Conservation (phyloP, 2,113 vertebrate species). For the Rafetus swinhoei region DNA sequence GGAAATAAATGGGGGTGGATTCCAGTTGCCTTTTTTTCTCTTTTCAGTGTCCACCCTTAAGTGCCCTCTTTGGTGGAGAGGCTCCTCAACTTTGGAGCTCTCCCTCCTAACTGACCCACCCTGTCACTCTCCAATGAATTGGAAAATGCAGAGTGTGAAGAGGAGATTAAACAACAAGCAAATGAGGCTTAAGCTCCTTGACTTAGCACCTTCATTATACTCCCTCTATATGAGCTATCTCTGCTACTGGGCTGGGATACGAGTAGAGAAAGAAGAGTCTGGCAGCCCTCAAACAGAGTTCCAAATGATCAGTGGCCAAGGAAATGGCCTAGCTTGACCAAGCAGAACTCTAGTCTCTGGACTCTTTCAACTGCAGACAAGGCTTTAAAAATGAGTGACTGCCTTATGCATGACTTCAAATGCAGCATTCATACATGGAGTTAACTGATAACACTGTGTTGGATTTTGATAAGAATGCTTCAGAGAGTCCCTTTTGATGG, state of each 20-base stretch:
- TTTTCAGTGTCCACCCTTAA: not conserved
- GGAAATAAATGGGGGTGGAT: not conserved
- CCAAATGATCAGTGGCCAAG: not conserved
- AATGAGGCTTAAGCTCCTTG: not conserved
- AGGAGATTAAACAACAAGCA: not conserved
- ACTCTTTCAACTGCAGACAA: not conserved
- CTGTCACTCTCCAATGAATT: not conserved
- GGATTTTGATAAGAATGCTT: not conserved
- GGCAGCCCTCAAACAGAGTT: not conserved
- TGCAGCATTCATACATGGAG: not conserved
- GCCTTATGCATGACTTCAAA: no score
- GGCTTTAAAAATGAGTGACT: not conserved
- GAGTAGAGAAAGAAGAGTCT: no score
- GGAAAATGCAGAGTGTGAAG: no score
- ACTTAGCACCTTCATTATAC: not conserved
- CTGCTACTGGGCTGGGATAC: not conserved
- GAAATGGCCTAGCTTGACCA: not conserved
- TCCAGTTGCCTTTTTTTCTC: not conserved
- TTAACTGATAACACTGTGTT: not conserved
- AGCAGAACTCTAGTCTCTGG: not conserved
- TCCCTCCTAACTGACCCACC: not conserved
- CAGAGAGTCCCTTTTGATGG: not conserved
- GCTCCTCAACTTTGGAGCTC: not conserved
- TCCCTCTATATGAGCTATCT: not conserved
- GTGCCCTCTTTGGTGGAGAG: not conserved